Base-by-base conservation (phyloP, 2,113 vertebrate genomes). In the Perca flavescens region DNA sequence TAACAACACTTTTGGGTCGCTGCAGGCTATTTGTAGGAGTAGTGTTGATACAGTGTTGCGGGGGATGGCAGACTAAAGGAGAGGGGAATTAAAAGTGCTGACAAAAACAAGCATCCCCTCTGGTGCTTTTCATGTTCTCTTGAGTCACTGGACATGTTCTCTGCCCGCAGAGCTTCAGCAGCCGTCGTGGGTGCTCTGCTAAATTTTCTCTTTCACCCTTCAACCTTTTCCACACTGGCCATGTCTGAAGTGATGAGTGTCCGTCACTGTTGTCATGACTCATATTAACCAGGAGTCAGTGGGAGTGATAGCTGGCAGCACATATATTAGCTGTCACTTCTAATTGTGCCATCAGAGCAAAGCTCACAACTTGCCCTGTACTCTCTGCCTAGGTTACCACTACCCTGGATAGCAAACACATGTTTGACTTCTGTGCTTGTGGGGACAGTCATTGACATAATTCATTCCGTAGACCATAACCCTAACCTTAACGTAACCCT, bases 311-410 rank as follows among this genome's bases (percentile, higher is more conserved):
- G 85, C 77, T 75, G 62, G 72, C 61, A 76, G 71, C 65, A 62
- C 79, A 22, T 46, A 28, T 78, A 78, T 91, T 91, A 83, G 70
- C 80, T 90, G 91, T 90, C 88, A 90, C 77, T 81, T 90, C 85
- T 40, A 76, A 89, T 93, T 81, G 77, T 82, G 76, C 62, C 67
- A 36, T 69, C 28, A 69, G 67, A 53, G 67, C 50, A 22, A 69
- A 6, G 50, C 31, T 54, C 67, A 53, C 31, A 9, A 54, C 21
- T 11, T 15, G 31, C 50, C 13, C 67, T 67, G 69, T 47, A 25
- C 73, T 75, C 74, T 58, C 56, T 63, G 80, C 68, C 28, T 50
- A 60, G 73, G 70, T 76, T 85, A 60, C 58, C 63, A 52, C 57
- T 64, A 47, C 58, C 61, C 73, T 62, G 34, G 9, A 56, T 49